Evolutionary conservation across 2,113 vertebrate species (phyloP), one percentile per base, ranked within the genome.

Genomic region (Myxocyprinus asiaticus): DNA sequence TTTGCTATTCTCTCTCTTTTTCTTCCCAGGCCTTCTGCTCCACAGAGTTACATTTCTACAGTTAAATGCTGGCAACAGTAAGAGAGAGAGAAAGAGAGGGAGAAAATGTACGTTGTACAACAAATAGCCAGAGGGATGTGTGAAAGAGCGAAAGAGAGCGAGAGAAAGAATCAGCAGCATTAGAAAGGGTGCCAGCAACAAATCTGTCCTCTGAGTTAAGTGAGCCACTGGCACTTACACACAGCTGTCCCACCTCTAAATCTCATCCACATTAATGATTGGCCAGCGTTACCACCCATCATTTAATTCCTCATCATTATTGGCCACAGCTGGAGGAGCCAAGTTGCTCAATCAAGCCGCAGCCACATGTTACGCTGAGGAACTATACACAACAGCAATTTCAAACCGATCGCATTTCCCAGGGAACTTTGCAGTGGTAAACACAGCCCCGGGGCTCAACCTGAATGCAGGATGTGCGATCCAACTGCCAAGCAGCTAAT

Each of bases 21-120:
- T 62, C 64, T 78, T 62, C 56, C 50, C 67, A 79, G 56, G 73
- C 45, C 47, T 62, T 58, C 59, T 72, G 55, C 70, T 80, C 61
- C 69, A 75, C 45, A 75, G 44, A 53, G 64, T 75, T 51, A 76
- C 72, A 59, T 63, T 69, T 62, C 59, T 77, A 50, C 45, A 73
- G 45, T 48, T 59, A 55, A 66, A 83, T 77, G 66, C 77, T 59
- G 79, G 73, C 67, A 78, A 64, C 62, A 70, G 50, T 44, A 48
- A 58, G 58, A 56, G 47, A 48, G 44, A 9, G 59, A 22, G 22
- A 72, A 17, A 44, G 9, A 67, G 33, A 84, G 80, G 75, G 81
- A 85, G 86, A 87, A 91, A 91, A 88, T 90, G 86, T 82, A 88
- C 85, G 91, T 88, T 90, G 86, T 82, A 88, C 85, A 86, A 84